Evolutionary conservation across 2,113 vertebrate genomes (phyloP), one percentile per base, ranked within the genome.

Genomic region (Platanista minor): DNA sequence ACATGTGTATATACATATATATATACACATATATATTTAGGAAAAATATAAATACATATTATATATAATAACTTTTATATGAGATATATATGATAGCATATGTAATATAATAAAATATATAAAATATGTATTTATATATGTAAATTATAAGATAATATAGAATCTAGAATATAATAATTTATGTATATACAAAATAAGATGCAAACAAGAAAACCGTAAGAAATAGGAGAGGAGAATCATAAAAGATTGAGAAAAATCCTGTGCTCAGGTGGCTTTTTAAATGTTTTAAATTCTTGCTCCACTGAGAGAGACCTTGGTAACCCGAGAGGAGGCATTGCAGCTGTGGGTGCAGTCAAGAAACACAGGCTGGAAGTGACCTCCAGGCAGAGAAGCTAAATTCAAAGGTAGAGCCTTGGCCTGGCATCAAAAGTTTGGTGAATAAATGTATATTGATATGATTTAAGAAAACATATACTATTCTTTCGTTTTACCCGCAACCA

Each of bases 251-350:
- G 43, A 85, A 82, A 80, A 59, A 29, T 13, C 10, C 57, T 62
- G 5, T 33, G 39, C 18, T 41, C 15, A 8, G 12, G 17, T 81
- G 59, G 11, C 86, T 71, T 88, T 91, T 54, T 33, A 36, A 49
- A 78, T 69, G n/a, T 54, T 87, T 84, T 84, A 29, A 80, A 93
- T 93, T 85, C 57, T 96, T 81, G n/a, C 29, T 77, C 39, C 29
- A 1, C 25, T 21, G 8, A 27, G 74, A 27, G 74, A 88, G 27
- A 74, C n/a, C 1, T 52, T n/a, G 41, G 62, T 57, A 46, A 75
- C 23, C 49, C 69, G 31, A 46, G 27, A 41, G 0, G 39, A 46
- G n/a, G 41, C 25, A 12, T 46, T 59, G 27, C 3, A 17, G 7
- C 3, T 21, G 21, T 14, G 49, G 4, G 15, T n/a, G 80, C 64